phyloP scores from a whole-genome alignment of 2,888 invertebrate species.

The Xestia xanthographa region DNA sequence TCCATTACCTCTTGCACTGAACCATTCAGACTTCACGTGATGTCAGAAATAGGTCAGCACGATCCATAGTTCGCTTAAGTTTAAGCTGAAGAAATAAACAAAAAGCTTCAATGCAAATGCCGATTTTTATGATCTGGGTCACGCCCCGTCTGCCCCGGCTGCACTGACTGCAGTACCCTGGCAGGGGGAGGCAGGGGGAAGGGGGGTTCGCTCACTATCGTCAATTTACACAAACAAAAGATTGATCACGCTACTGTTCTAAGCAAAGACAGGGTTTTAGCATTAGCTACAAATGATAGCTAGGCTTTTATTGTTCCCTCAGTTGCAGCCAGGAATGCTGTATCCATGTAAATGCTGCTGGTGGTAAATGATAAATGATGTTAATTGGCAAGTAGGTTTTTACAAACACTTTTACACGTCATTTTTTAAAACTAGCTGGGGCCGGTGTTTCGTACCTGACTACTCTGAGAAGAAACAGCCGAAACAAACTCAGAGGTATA shows the following conservation, averaged over 20 bases:
- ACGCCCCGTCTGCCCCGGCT: conserved; percentile 46
- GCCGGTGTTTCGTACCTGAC: too few relatives aligned
- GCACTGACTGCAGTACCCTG: conserved; percentile 30
- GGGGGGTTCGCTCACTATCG: background rate
- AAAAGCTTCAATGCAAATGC: conserved; percentile 52
- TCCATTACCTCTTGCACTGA: conserved; percentile 9
- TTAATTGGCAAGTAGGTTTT: too few relatives aligned
- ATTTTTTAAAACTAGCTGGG: too few relatives aligned
- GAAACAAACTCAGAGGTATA: too few relatives aligned
- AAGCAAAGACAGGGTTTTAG: background rate
- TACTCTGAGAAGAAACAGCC: too few relatives aligned
- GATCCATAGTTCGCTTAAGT: conserved; percentile 24
- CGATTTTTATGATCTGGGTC: conserved; percentile 63
- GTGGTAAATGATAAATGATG: too few relatives aligned
- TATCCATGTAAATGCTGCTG: too few relatives aligned
- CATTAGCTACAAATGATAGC: too few relatives aligned
- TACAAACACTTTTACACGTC: too few relatives aligned
- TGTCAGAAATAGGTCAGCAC: conserved; percentile 41
- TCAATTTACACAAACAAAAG: conserved; percentile 44
- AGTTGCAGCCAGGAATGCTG: background rate
- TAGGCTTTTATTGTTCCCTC: background rate
- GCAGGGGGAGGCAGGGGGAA: background rate
- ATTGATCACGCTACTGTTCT: conserved; percentile 6
- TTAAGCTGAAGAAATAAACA: conserved; percentile 43
- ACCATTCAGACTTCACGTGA: conserved; percentile 29